phyloP scores from a whole-genome alignment of 2,797 vertebrate genomes.

The Amblyraja radiata region DNA sequence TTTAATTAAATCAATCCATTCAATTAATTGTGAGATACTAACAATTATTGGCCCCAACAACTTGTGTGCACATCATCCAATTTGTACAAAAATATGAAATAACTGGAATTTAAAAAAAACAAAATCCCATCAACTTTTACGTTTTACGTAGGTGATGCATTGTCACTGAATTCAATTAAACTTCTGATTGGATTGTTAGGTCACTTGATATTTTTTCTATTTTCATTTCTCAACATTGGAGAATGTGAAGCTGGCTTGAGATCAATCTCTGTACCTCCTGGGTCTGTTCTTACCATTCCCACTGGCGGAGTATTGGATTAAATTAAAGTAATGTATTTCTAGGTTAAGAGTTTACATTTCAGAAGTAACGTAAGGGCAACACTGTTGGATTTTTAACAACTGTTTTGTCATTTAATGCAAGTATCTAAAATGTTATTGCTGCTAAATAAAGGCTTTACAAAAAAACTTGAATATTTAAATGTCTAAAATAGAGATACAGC shows the following conservation, averaged over 20 bases:
- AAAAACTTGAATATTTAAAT: background rate
- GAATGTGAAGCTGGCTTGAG: background rate
- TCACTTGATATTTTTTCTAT: background rate
- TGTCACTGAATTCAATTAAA: background rate
- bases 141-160: background rate
- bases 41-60: background rate
- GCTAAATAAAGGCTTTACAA: slow-evolving; percentile 80
- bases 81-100: slow-evolving; percentile 5
- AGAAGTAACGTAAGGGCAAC: background rate
- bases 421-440: slow-evolving; percentile 68
- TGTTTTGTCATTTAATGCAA: slow-evolving; percentile 52
- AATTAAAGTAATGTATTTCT: slow-evolving; percentile 1
- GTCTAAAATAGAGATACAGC: too few relatives aligned
- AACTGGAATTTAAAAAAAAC: background rate
- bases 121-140: background rate
- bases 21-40: background rate
- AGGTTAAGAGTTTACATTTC: background rate
- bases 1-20: background rate
- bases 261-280: background rate
- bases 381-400: slow-evolving; percentile 53
- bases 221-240: background rate
- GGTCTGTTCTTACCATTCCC: background rate
- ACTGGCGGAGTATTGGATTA: background rate
- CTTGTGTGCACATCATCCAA: background rate
- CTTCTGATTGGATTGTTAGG: background rate